These are phyloP conservation scores for Octopus sinensis DNA, from an alignment of 1,140 invertebrate species.

Conservation along the genomic window DNA sequence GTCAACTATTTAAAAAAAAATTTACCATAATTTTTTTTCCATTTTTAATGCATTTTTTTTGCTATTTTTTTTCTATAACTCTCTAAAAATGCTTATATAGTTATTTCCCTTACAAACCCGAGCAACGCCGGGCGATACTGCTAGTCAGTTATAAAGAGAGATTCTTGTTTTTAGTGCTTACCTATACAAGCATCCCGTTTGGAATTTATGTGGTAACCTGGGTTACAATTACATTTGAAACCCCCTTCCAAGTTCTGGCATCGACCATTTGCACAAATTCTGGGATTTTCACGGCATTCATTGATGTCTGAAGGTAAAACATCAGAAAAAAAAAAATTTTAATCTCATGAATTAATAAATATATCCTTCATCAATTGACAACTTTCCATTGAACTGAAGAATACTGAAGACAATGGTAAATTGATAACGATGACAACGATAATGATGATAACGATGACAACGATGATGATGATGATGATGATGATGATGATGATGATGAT, in stretches of 20 bases:
- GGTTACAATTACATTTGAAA: conserved; percentile 80
- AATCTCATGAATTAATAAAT: background rate
- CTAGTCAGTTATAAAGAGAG: too few species aligned
- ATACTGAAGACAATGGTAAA: background rate
- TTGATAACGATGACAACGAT: conserved; percentile 9
- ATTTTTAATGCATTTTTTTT: too few species aligned
- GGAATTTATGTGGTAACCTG: conserved; percentile 71
- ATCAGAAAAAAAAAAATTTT: conserved; percentile 6
- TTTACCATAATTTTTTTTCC: too few species aligned
- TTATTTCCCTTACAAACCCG: too few species aligned
- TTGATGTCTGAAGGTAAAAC: conserved; percentile 66
- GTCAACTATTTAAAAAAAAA: too few species aligned
- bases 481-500: conserved; percentile 35
- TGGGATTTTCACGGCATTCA: conserved; percentile 74
- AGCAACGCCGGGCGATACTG: too few species aligned
- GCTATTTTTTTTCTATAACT: too few species aligned
- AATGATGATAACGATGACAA: background rate
- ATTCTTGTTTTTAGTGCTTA: conserved; percentile 52
- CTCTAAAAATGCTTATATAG: too few species aligned
- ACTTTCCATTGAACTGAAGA: background rate
- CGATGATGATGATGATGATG: background rate
- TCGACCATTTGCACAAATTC: conserved; percentile 71
- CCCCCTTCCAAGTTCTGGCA: conserved; percentile 58
- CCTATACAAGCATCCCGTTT: conserved; percentile 71
- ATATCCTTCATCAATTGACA: background rate